Conservation (phyloP, 37 sponge, comb jelly and placozoan genomes). For the Beroe ovata region DNA sequence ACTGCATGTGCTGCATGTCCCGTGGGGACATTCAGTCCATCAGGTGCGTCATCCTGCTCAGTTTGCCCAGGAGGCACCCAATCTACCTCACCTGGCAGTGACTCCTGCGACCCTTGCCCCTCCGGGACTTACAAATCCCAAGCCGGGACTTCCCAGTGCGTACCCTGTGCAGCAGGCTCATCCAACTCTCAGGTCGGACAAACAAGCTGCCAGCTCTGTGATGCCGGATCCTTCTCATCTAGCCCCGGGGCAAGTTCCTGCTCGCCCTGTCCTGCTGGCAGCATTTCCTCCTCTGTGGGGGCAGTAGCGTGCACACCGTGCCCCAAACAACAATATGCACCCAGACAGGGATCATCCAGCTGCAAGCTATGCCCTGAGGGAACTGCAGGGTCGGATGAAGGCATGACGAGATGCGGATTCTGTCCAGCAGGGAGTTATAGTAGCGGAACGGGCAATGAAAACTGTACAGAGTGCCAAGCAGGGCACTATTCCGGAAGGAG, state of each 20-base stretch:
- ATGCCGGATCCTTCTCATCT: not conserved
- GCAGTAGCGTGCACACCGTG: not conserved
- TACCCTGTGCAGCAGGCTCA: constrained; percentile 4
- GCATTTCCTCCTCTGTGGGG: not conserved
- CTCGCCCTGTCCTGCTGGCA: constrained; percentile 1
- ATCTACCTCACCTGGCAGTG: not conserved
- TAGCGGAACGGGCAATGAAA: not conserved
- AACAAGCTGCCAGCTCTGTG: not conserved
- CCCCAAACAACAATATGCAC: not conserved
- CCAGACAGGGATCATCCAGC: not conserved
- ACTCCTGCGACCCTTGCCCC: not conserved
- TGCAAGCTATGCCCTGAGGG: not conserved
- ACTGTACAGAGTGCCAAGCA: not conserved
- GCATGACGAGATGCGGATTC: not conserved
- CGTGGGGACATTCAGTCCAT: not conserved
- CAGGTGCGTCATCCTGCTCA: not conserved
- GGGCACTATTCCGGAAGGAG: not conserved
- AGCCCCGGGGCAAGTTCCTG: not conserved
- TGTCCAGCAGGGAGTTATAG: not conserved
- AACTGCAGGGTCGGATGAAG: not conserved
- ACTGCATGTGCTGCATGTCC: not conserved
- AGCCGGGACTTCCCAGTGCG: not conserved
- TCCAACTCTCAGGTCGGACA: not conserved
- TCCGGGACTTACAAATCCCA: not conserved
- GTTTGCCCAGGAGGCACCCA: not conserved